Base-by-base conservation (phyloP, 2,888 invertebrate species). In the Trichopria drosophilae region DNA sequence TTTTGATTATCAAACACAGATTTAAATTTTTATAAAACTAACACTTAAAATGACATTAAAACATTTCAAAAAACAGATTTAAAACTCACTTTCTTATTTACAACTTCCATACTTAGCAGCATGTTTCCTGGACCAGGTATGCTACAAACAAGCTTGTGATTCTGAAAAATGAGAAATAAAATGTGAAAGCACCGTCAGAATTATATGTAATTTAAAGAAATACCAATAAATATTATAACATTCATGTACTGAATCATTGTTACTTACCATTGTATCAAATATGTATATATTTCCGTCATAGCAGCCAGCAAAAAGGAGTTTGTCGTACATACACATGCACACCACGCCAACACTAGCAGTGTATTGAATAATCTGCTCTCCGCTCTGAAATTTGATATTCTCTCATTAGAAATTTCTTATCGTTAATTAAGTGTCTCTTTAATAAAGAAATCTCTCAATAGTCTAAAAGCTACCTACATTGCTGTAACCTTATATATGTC, bases 241-340 rank as follows among this genome's bases (percentile, higher is more conserved):
- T 9, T 6, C 4, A 24, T 6, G 13, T 23, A 6, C 4, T 13
- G 3, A 52, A 31, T 26, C 22, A 44, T 15, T 39, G 2, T 19
- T 42, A 16, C 57, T 58, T 58, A 76, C 76, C 51, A 71, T 71
- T 58, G 81, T 80, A 57, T 84, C 78, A 73, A 84, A 85, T 51
- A 88, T 81, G 72, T 88, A 89, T 62, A 90, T 83, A 68, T 82
- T 84, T 53, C 89, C 89, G 76, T 88, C 87, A 71, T 88, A 87
- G 76, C 88, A 89, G 58, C 88, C 88, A 32, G 86, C 85, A 74
- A 84, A 79, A 53, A 86, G 75, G 29, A 84, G 77, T 28, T 85
- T 82, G 58, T 82, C 80, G 32, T 81, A 79, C 40, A 84, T 76
- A 51, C 83, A 82, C 79, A 90, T 80, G 55, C 88, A 86, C 28